A percentile compares a stretch with the other conserved stretches of the same genome.
Conservation (phyloP, 2,797 vertebrate species). For the Smutsia temminckii region DNA sequence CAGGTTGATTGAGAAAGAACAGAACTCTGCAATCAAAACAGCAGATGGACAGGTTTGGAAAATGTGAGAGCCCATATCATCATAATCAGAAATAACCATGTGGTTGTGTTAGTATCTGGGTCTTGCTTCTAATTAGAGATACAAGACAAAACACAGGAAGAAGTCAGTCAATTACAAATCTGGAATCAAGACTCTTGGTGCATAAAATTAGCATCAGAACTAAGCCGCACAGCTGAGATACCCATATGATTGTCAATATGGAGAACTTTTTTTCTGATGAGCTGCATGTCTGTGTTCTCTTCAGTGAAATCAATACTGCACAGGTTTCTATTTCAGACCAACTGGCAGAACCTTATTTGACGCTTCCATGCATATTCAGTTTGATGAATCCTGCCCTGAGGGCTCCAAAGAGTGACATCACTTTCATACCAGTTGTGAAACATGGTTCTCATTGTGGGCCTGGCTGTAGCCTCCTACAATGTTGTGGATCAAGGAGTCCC, state of each 20-base stretch:
- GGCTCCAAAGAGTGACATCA: constrained; percentile 95
- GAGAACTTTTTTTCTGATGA: constrained; percentile 94
- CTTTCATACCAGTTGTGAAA: constrained; percentile 91
- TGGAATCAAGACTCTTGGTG: constrained; percentile 95
- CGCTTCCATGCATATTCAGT: constrained; percentile 97
- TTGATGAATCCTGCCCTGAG: constrained; percentile 95
- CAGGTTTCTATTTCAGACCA: constrained; percentile 91
- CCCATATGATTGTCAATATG: constrained; percentile 93
- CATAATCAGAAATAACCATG: constrained; percentile 63
- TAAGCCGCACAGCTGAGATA: constrained; percentile 93
- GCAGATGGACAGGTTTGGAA: constrained; percentile 95
- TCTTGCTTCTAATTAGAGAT: constrained; percentile 94
- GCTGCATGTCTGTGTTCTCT: constrained; percentile 95
- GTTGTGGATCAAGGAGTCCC: not conserved
- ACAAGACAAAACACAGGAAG: constrained; percentile 93
- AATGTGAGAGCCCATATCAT: constrained; percentile 93
- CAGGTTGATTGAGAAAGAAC: constrained; percentile 95
- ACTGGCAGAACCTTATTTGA: constrained; percentile 96
- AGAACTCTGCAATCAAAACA: constrained; percentile 95
- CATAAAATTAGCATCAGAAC: constrained; percentile 96
- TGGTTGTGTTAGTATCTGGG: constrained; percentile 77
- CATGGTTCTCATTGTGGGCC: not conserved
- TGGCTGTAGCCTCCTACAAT: not conserved
- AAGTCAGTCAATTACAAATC: constrained; percentile 91
- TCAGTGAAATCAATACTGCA: constrained; percentile 81